Percentiles rank a stretch among this genome's conserved stretches.
phyloP scores from a whole-genome alignment of 2,113 vertebrate genomes.

The Nibea albiflora region DNA sequence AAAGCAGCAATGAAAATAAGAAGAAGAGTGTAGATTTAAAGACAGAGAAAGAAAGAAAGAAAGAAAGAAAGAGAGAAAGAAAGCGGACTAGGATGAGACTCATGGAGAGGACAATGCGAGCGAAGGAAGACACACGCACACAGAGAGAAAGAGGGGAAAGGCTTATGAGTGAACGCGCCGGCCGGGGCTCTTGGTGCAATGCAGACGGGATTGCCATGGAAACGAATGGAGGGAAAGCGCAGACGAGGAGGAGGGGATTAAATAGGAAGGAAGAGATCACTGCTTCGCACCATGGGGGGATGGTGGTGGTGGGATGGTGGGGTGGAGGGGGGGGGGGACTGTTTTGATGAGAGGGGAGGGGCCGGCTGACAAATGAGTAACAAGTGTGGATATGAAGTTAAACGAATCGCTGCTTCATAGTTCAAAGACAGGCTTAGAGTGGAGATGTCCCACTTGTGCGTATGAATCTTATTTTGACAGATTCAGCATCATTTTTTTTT shows the following conservation, averaged over 20 bases:
- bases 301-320: not conserved
- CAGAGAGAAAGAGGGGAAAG: conserved; percentile 47
- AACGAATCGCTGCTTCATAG: conserved; percentile 41
- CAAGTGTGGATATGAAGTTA: conserved; percentile 58
- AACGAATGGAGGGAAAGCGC: conserved; percentile 81
- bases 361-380: conserved; percentile 48
- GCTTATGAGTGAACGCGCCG: conserved; percentile 69
- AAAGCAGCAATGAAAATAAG: conserved; percentile 9
- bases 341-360: conserved; percentile 47
- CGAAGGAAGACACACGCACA: conserved; percentile 48
- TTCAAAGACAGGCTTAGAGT: conserved; percentile 1
- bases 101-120: conserved; percentile 48
- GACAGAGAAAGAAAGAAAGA: not conserved
- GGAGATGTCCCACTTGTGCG: not conserved
- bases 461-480: not conserved
- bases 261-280: conserved; percentile 77
- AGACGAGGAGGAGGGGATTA: conserved; percentile 81
- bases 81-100: conserved; percentile 34
- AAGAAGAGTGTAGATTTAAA: not conserved
- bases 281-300: conserved; percentile 58
- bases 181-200: conserved; percentile 87
- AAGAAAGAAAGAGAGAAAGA: too few species aligned
- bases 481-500: not conserved
- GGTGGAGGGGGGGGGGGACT: conserved; percentile 14
- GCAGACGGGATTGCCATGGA: conserved; percentile 90